Conservation (phyloP, 2,113 vertebrate species). For the Ceyx cyanopectus region DNA sequence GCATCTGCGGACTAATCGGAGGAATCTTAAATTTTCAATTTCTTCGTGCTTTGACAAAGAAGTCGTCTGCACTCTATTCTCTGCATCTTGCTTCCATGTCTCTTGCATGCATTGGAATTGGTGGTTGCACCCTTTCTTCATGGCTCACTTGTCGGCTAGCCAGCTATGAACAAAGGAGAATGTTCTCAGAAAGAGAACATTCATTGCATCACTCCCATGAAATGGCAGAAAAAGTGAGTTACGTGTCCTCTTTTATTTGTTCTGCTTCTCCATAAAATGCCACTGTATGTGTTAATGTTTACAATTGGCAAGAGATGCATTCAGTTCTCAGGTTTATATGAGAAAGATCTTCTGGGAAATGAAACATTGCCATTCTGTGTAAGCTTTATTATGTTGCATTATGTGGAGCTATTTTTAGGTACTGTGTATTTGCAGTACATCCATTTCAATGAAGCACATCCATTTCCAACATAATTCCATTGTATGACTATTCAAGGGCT, state of each 20-base stretch:
- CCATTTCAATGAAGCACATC: conserved; percentile 66
- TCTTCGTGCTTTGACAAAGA: conserved; percentile 92
- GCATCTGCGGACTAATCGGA: conserved; percentile 97
- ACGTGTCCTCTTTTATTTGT: conserved; percentile 9
- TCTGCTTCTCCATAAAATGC: conserved; percentile 2
- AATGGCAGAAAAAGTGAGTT: conserved; percentile 95
- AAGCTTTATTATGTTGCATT: conserved; percentile 34
- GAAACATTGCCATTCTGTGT: conserved; percentile 27
- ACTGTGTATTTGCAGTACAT: conserved; percentile 58
- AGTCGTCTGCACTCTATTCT: conserved; percentile 84
- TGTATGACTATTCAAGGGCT: conserved; percentile 54
- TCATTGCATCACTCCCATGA: conserved; percentile 98
- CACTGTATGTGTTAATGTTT: neutral
- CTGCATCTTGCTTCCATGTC: conserved; percentile 94
- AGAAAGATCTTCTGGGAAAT: conserved; percentile 37
- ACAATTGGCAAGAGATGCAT: neutral
- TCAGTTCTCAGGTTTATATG: conserved; percentile 18
- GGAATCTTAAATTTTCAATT: conserved; percentile 99
- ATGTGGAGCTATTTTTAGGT: conserved; percentile 31
- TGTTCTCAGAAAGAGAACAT: conserved; percentile 98
- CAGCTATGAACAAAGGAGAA: conserved; percentile 97
- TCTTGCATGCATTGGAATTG: conserved; percentile 93
- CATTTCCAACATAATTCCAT: conserved; percentile 69
- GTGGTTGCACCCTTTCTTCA: conserved; percentile 93
- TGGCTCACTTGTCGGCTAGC: conserved; percentile 98